phyloP scores from a whole-genome alignment of 2,797 vertebrate genomes.

The Percopsis omiscomaycus region DNA sequence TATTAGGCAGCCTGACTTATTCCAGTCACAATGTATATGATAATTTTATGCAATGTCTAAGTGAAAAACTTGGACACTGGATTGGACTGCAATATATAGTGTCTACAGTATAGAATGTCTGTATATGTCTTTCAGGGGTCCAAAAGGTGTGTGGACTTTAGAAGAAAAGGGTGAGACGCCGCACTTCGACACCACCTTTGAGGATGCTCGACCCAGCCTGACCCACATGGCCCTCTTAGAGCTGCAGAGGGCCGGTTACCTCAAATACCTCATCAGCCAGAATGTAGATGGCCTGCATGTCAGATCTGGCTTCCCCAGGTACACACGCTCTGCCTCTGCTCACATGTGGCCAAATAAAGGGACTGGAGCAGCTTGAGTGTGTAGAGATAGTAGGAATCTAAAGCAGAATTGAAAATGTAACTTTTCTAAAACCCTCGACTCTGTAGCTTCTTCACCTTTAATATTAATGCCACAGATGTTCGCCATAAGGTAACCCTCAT shows the following conservation, averaged over 20 bases:
- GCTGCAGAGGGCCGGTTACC: constrained; percentile 85
- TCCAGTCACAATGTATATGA: too few relatives aligned
- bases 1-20: too few relatives aligned
- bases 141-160: constrained; percentile 96
- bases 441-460: too few relatives aligned
- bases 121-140: constrained; percentile 79
- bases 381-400: too few relatives aligned
- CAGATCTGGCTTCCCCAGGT: constrained; percentile 95
- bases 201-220: constrained; percentile 87
- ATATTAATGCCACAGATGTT: too few relatives aligned
- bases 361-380: neutral
- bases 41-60: too few relatives aligned
- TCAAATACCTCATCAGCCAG: constrained; percentile 95
- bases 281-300: constrained; percentile 95
- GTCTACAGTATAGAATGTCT: neutral
- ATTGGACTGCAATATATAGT: too few relatives aligned
- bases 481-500: too few relatives aligned
- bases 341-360: neutral
- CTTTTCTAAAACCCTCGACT: too few relatives aligned
- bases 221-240: constrained; percentile 94
- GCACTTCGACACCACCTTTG: constrained; percentile 93
- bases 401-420: too few relatives aligned
- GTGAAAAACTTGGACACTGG: too few relatives aligned
- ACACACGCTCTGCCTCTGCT: constrained; percentile 15
- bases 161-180: constrained; percentile 90